These are phyloP conservation scores for Callitettix versicolor DNA, from an alignment of 1,140 invertebrate species.

Conservation along the genomic window DNA sequence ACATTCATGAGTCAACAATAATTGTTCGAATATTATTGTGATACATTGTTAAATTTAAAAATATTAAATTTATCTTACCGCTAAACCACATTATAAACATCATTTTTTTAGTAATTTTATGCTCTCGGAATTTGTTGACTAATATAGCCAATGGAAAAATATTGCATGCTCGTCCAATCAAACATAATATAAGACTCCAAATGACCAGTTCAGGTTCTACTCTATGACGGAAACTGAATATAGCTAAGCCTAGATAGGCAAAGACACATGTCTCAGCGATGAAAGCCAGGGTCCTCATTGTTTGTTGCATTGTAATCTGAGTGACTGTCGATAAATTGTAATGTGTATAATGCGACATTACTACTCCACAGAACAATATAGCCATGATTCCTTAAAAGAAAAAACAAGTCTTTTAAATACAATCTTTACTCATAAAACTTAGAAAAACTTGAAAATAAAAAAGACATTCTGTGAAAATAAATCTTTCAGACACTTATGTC, in stretches of 20 bases:
- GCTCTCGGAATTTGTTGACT: slow-evolving; percentile 91
- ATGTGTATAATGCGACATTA: slow-evolving; percentile 99
- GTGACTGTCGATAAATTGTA: slow-evolving; percentile 96
- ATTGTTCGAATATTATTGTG: no score
- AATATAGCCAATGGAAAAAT: slow-evolving; percentile 91
- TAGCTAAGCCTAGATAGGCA: slow-evolving; percentile 94
- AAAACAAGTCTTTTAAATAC: slow-evolving; percentile 22
- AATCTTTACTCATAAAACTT: no score
- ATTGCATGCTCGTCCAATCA: slow-evolving; percentile 89
- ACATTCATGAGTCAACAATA: no score
- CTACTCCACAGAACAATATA: slow-evolving; percentile 96
- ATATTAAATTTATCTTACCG: slow-evolving; percentile 37
- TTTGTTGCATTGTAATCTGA: slow-evolving; percentile 98
- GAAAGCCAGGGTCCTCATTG: slow-evolving; percentile 93
- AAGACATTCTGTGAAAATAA: no score
- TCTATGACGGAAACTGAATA: slow-evolving; percentile 88
- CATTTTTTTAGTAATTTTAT: slow-evolving; percentile 96
- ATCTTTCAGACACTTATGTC: no score
- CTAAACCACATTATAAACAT: slow-evolving; percentile 99
- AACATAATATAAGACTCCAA: slow-evolving; percentile 86
- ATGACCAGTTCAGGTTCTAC: slow-evolving; percentile 73
- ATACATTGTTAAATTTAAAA: not conserved
- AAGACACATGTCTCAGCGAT: slow-evolving; percentile 98
- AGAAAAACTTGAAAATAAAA: no score
- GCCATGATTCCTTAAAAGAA: slow-evolving; percentile 88